Percentiles rank a stretch among this genome's conserved stretches.
Conservation (phyloP, 2,113 vertebrate genomes). For the Megaceryle maxima region DNA sequence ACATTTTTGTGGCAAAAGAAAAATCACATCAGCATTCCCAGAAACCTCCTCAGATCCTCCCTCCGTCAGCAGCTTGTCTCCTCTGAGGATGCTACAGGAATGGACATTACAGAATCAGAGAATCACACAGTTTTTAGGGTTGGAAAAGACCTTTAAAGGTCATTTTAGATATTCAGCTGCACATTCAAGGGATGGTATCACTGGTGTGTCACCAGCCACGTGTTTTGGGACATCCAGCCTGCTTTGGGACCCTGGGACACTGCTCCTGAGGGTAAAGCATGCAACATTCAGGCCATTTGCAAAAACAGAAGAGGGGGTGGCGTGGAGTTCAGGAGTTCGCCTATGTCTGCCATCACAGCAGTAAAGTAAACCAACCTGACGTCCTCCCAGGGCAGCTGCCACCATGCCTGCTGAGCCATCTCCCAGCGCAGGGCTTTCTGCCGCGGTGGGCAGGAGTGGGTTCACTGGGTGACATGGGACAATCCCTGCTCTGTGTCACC, state of each 20-base stretch:
- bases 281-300: background rate
- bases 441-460: background rate
- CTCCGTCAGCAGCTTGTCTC: background rate
- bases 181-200: rapidly evolving
- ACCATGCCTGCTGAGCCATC: rapidly evolving
- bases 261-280: background rate
- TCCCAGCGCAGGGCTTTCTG: background rate
- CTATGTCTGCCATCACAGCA: background rate
- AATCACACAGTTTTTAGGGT: background rate
- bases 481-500: background rate
- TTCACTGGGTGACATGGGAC: background rate
- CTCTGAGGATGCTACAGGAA: background rate
- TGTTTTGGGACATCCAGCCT: background rate
- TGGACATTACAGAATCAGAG: background rate
- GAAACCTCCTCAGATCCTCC: background rate
- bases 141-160: background rate
- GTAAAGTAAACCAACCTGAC: background rate
- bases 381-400: background rate
- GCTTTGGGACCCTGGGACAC: background rate
- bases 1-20: background rate
- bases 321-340: rapidly evolving
- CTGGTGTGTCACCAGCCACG: rapidly evolving
- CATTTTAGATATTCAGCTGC: background rate
- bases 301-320: background rate
- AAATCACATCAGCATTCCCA: background rate